phyloP scores from a whole-genome alignment of 2,888 invertebrate species.

The Copidosoma aretas region DNA sequence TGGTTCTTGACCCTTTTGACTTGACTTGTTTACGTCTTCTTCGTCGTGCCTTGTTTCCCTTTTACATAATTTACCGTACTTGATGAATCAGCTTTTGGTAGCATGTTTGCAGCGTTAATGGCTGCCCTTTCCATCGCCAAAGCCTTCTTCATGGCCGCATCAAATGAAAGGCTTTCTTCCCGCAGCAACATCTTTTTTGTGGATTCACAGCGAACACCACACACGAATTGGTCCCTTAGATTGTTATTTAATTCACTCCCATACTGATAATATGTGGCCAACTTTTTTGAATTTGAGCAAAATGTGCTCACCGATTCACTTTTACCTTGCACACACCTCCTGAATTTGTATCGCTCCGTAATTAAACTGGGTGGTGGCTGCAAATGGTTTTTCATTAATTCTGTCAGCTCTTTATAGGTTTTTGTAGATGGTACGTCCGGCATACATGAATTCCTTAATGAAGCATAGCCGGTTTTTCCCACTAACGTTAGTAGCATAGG shows the following conservation, averaged over 20 bases:
- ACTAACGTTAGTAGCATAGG: background rate
- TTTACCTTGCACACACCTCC: slow-evolving; percentile 15
- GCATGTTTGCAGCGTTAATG: background rate
- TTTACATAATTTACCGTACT: too few relatives aligned
- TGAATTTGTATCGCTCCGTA: slow-evolving; percentile 32
- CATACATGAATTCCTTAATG: slow-evolving; percentile 31
- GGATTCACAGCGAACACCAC: background rate
- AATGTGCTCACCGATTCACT: slow-evolving; percentile 15
- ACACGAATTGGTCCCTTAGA: background rate
- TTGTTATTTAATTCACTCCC: background rate
- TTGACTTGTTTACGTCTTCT: too few relatives aligned
- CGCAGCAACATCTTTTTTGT: background rate
- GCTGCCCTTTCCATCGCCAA: background rate
- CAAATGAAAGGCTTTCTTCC: background rate
- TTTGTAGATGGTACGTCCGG: slow-evolving; percentile 22
- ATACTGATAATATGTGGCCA: background rate
- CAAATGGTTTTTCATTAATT: slow-evolving; percentile 26
- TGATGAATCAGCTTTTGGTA: too few relatives aligned
- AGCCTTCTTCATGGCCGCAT: background rate
- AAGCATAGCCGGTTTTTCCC: slow-evolving; percentile 18
- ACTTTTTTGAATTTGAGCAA: background rate
- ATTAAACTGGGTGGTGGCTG: slow-evolving; percentile 27
- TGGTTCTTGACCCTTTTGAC: too few relatives aligned
- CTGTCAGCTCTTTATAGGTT: slow-evolving; percentile 17
- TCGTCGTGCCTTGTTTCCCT: too few relatives aligned